Evolutionary conservation across 1,140 invertebrate species (phyloP).

Genomic region (Dolichoris vasculosae): DNA sequence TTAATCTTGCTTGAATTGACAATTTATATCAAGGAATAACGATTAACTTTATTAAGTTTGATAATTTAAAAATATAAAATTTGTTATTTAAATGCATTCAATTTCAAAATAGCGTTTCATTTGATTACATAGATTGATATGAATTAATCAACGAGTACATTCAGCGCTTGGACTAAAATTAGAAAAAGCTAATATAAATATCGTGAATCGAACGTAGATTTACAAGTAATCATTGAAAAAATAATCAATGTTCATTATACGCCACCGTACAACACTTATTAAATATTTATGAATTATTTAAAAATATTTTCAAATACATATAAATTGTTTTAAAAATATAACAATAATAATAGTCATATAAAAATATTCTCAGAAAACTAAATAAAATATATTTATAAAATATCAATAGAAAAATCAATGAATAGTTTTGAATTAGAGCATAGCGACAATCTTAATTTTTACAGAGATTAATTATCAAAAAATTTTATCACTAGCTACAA

Average conservation of each 20-base stretch:
- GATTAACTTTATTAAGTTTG: neutral
- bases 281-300: neutral
- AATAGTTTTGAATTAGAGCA: too few species aligned
- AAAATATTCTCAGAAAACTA: too few species aligned
- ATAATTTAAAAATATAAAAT: neutral
- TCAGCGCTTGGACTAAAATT: neutral
- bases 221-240: neutral
- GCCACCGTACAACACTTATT: too few species aligned
- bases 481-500: too few species aligned
- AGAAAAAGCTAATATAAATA: neutral
- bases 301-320: neutral
- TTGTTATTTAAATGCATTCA: neutral
- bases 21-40: neutral
- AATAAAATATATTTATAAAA: too few species aligned
- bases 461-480: too few species aligned
- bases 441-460: too few species aligned
- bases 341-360: too few species aligned
- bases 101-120: neutral
- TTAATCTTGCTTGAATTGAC: neutral
- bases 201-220: neutral
- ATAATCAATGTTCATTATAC: too few species aligned
- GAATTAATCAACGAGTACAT: neutral
- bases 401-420: too few species aligned
- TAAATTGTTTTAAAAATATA: too few species aligned
- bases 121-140: neutral